Conservation (phyloP, 2,113 vertebrate genomes). For the Polyodon spathula region DNA sequence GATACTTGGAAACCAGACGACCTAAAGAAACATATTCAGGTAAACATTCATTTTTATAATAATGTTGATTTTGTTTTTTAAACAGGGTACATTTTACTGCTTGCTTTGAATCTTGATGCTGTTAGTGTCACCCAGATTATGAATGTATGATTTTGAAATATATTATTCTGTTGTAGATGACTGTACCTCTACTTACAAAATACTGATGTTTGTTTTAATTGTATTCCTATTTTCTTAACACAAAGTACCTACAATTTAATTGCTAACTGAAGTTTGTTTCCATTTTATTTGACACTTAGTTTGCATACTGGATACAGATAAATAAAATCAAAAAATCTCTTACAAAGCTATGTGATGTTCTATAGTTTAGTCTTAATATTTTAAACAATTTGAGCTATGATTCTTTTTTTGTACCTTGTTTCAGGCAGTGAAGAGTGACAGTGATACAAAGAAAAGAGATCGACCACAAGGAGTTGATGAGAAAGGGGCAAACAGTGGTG, state of each 20-base stretch:
- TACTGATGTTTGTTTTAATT: no score
- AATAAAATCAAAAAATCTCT: no score
- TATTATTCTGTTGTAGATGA: neutral
- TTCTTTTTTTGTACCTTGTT: neutral
- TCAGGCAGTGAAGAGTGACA: slow-evolving; percentile 31
- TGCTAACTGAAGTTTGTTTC: neutral
- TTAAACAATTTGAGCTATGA: neutral
- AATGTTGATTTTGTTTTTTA: neutral
- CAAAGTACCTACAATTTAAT: neutral
- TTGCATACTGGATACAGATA: no score
- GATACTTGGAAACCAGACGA: slow-evolving; percentile 90
- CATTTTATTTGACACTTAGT: no score
- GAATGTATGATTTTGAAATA: neutral
- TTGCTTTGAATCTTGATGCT: no score
- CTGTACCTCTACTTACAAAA: neutral
- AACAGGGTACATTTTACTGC: neutral
- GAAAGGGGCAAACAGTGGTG: slow-evolving; percentile 34
- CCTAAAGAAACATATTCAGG: slow-evolving; percentile 69
- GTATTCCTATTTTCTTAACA: no score
- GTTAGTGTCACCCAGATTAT: no score
- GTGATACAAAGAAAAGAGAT: slow-evolving; percentile 25
- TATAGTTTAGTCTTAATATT: neutral
- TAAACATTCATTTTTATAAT: slow-evolving; percentile 30
- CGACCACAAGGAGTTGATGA: slow-evolving; percentile 22
- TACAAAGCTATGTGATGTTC: no score